Base-by-base conservation (phyloP, 2,797 vertebrate species). In the Discoglossus pictus region DNA sequence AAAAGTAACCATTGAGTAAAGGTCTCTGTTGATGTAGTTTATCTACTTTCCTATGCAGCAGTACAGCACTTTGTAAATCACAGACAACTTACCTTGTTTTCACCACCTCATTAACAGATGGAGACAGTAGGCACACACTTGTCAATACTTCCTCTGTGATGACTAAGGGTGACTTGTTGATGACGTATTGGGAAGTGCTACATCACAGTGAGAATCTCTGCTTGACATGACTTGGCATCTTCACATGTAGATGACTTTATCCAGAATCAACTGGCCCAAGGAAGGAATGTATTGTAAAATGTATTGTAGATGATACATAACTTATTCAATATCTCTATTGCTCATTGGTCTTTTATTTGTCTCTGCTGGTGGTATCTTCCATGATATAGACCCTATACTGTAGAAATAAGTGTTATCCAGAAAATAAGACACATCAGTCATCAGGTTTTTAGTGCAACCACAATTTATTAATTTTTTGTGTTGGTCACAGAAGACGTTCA, bases 71-170 rank as follows among this genome's bases (percentile, higher is more conserved):
- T 52, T n/a, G n/a, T 54, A 48, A 38, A 55, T 56, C 56, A 56
- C 50, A 69, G 66, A 54, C 66, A 39, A 53, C 58, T 70, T 42
- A 69, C 58, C 50, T 69, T 69, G 58, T 69, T 69, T 61, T 61
- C 18, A 50, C 51, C 56, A 13, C 23, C 15, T 24, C 34, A 42
- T 31, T 40, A 35, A 21, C 50, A 7, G 67, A 42, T 6, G 7
- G 12, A 25, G 67, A 40, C 58, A 50, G 24, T 48, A 61, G 61
- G 63, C 59, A 63, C 43, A 56, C 17, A 70, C 16, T 51, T 70
- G 59, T 70, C 67, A 70, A 17, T 59, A 31, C n/a, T 7, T 5
- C 8, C 5, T 20, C 42, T 42, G n/a, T 42, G 40, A 69, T 69
- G 59, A 63, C 59, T 40, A 15, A 46, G 53, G 42, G 48, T 8